Evolutionary conservation across 1,140 invertebrate genomes (phyloP).

Genomic region (Diachasmimorpha longicaudata): DNA sequence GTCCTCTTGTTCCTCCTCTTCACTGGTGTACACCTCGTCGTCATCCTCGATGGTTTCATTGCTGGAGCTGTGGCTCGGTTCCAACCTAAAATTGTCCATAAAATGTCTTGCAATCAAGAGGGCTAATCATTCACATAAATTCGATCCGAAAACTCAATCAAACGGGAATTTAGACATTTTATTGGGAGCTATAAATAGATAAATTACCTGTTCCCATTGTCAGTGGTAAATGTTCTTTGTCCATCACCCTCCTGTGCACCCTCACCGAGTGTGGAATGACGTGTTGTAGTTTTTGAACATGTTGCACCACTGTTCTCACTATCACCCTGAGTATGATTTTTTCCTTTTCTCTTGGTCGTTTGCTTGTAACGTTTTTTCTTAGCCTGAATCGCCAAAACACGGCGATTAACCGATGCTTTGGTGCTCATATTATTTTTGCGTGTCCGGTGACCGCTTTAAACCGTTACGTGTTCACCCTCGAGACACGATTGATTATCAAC

Average conservation of each 20-base stretch:
- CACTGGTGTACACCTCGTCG: conserved; percentile 77
- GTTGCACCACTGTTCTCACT: conserved; percentile 41
- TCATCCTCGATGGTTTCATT: conserved; percentile 81
- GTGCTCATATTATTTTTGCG: conserved; percentile 67
- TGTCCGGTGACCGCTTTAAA: neutral
- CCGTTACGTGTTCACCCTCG: neutral
- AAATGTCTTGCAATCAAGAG: conserved; percentile 13
- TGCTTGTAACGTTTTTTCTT: conserved; percentile 88
- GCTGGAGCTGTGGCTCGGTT: conserved; percentile 78
- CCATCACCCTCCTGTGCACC: conserved; percentile 28
- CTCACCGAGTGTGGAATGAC: conserved; percentile 32
- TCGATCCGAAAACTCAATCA: too few relatives aligned
- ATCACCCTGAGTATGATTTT: conserved; percentile 63
- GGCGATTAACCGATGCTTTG: conserved; percentile 85
- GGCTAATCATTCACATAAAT: neutral
- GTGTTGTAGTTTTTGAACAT: conserved; percentile 62
- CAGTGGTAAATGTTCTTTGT: conserved; percentile 39
- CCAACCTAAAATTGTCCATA: conserved; percentile 55
- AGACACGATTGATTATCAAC: neutral
- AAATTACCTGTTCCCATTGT: conserved; percentile 49
- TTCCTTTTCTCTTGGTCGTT: conserved; percentile 77
- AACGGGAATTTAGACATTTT: too few relatives aligned
- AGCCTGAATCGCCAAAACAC: conserved; percentile 85
- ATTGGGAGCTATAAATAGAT: too few relatives aligned
- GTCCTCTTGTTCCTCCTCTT: conserved; percentile 95